Conservation (phyloP, 2,113 vertebrate genomes). For the Peromyscus californicus region DNA sequence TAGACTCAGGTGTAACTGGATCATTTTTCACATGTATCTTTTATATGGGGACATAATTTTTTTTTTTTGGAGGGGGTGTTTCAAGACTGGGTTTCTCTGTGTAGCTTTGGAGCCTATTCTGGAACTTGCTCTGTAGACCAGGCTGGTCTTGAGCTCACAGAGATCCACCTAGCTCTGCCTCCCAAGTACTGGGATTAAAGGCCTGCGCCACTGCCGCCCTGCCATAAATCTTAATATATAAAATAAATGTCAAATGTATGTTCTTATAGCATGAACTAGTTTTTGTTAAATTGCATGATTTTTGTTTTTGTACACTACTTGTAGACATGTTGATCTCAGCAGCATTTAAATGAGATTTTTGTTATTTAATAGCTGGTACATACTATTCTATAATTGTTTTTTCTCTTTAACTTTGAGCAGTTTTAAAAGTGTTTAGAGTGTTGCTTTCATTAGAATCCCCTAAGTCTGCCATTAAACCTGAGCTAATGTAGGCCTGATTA, state of each 20-base stretch:
- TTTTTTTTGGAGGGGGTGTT: too few species aligned
- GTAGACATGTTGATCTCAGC: not conserved
- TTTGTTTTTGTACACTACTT: not conserved
- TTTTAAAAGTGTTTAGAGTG: conserved; percentile 43
- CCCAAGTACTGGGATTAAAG: too few species aligned
- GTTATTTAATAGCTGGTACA: conserved; percentile 38
- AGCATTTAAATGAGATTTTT: conserved; percentile 49
- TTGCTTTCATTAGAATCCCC: conserved; percentile 52
- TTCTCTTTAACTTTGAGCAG: conserved; percentile 41
- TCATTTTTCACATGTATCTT: not conserved
- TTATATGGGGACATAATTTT: not conserved
- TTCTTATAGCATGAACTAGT: not conserved
- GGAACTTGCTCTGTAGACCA: too few species aligned
- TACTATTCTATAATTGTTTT: conserved; percentile 21
- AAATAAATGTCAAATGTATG: not conserved
- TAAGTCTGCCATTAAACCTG: conserved; percentile 46
- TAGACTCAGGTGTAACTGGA: not conserved
- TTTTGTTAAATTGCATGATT: not conserved
- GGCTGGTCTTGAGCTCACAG: too few species aligned
- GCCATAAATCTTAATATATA: not conserved
- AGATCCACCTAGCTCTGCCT: too few species aligned
- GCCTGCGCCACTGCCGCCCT: too few species aligned
- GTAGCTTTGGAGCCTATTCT: too few species aligned
- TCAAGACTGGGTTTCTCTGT: too few species aligned
- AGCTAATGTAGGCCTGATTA: not conserved